Evolutionary conservation across 1,140 invertebrate species (phyloP).

Genomic region (Xylocopa sonorina): DNA sequence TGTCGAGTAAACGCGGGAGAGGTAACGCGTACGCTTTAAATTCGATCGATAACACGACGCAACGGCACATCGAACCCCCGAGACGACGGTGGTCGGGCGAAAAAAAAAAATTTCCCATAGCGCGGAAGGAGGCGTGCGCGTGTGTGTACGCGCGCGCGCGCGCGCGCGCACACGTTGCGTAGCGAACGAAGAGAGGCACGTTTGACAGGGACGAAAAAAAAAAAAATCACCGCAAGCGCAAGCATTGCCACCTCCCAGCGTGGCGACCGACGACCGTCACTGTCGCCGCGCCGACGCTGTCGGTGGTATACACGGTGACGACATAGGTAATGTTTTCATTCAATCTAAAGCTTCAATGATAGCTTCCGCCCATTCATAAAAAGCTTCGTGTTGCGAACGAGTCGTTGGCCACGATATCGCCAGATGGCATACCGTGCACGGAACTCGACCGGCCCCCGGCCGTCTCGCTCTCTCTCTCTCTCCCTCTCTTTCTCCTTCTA

Average conservation of each 20-base stretch:
- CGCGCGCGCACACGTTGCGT: neutral
- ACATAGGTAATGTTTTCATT: conserved; percentile 81
- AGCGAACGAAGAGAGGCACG: neutral
- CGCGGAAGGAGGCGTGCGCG: neutral
- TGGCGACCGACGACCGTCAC: conserved; percentile 62
- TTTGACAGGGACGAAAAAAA: conserved; percentile 16
- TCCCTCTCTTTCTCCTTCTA: conserved; percentile 32
- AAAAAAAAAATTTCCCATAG: conserved; percentile 38
- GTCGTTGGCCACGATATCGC: conserved; percentile 75
- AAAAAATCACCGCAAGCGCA: conserved; percentile 10
- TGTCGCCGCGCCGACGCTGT: conserved; percentile 67
- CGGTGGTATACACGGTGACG: conserved; percentile 67
- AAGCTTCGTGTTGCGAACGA: conserved; percentile 80
- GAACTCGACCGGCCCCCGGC: conserved; percentile 32
- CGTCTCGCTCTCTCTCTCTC: neutral
- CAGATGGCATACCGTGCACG: conserved; percentile 77
- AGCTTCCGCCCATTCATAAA: conserved; percentile 90
- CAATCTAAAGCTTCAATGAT: conserved; percentile 86
- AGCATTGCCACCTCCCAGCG: conserved; percentile 27
- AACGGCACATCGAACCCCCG: conserved; percentile 5
- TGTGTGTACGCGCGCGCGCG: conserved; percentile 2
- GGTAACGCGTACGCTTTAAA: conserved; percentile 26
- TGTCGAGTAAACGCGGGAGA: neutral
- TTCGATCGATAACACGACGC: conserved; percentile 34
- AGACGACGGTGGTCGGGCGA: neutral